Conservation (phyloP, 2,113 vertebrate genomes). For the Lichenostomus cassidix region DNA sequence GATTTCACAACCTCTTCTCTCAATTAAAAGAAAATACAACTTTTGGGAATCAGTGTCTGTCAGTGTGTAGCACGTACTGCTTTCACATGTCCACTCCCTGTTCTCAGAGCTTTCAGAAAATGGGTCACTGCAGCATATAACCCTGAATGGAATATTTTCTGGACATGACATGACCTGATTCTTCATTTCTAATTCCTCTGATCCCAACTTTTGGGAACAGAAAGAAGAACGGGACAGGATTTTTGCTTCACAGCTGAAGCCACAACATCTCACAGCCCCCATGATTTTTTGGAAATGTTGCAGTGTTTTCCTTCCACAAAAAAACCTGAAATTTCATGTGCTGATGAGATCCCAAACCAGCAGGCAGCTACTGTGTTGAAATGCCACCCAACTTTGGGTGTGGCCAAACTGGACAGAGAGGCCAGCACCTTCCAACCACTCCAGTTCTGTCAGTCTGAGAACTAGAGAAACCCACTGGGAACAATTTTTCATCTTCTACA, state of each 20-base stretch:
- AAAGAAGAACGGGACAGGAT: background rate
- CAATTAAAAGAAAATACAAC: constrained; percentile 19
- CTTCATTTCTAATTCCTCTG: background rate
- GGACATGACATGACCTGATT: background rate
- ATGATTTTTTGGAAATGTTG: background rate
- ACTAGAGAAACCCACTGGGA: background rate
- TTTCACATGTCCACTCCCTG: background rate
- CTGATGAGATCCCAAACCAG: background rate
- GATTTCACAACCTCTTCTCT: constrained; percentile 23
- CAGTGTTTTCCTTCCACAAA: background rate
- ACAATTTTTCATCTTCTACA: background rate
- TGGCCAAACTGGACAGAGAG: background rate
- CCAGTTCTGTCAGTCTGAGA: background rate
- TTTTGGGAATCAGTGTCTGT: background rate
- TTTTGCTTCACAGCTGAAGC: background rate
- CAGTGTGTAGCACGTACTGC: background rate
- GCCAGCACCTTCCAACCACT: background rate
- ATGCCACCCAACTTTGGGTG: background rate
- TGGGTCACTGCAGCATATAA: background rate
- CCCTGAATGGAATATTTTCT: background rate
- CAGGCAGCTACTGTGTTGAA: background rate
- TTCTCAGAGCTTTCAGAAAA: background rate
- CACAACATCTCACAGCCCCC: background rate
- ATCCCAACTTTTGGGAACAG: background rate
- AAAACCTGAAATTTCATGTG: background rate